These are phyloP conservation scores for Drosophila tsacasi DNA, from an alignment of 1,140 invertebrate species.

Conservation along the genomic window DNA sequence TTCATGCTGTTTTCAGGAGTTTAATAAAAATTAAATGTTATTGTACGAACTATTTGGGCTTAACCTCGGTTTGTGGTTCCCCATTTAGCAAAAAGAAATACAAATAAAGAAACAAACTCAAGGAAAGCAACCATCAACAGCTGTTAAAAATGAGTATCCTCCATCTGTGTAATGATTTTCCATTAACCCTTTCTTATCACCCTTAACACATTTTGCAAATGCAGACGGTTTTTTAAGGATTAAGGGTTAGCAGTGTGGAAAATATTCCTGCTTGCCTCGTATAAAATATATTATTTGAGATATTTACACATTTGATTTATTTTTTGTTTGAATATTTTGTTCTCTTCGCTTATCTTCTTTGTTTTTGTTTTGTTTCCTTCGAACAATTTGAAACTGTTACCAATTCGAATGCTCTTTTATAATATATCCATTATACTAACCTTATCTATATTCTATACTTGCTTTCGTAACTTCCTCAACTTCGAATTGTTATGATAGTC, in stretches of 20 bases:
- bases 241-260: neutral
- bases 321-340: neutral
- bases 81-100: neutral
- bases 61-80: neutral
- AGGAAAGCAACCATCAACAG: neutral
- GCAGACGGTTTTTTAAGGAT: neutral
- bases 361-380: neutral
- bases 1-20: neutral
- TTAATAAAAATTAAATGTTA: slow-evolving; percentile 8
- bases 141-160: neutral
- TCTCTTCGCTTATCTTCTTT: neutral
- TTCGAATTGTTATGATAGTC: slow-evolving; percentile 52
- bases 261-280: too few relatives aligned
- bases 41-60: neutral
- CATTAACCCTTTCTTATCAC: neutral
- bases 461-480: slow-evolving; percentile 31
- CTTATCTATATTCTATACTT: slow-evolving; percentile 27
- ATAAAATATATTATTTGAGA: too few relatives aligned
- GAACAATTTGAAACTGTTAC: slow-evolving; percentile 9
- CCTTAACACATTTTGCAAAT: neutral
- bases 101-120: neutral
- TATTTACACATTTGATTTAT: too few relatives aligned
- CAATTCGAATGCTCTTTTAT: neutral
- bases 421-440: neutral
- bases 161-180: slow-evolving; percentile 5